phyloP scores from a whole-genome alignment of 2,113 vertebrate genomes.

The Campylomormyrus numenius region DNA sequence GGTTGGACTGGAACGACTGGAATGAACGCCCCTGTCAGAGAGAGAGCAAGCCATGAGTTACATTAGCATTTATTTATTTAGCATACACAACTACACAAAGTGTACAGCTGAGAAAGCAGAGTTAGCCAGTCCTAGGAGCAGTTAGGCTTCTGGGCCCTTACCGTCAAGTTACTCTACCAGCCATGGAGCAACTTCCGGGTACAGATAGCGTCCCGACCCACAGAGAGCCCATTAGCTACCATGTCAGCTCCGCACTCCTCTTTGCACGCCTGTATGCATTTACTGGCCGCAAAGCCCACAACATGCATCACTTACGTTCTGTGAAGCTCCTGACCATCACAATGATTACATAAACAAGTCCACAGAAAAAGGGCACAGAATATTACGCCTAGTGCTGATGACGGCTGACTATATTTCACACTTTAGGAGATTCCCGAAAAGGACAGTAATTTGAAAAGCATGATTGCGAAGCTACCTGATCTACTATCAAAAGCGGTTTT shows the following conservation, averaged over 20 bases:
- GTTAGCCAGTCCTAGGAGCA: neutral
- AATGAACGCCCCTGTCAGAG: slow-evolving; percentile 80
- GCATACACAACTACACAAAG: neutral
- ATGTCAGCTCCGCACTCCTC: neutral
- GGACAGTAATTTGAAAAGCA: neutral
- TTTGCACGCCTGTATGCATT: neutral
- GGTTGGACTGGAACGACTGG: slow-evolving; percentile 93
- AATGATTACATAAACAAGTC: neutral
- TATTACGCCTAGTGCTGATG: neutral
- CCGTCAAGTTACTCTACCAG: neutral
- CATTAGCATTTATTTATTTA: neutral
- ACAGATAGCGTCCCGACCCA: neutral
- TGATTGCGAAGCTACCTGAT: neutral
- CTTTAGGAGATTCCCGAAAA: neutral
- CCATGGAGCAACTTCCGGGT: neutral
- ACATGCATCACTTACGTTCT: neutral
- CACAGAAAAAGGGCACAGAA: neutral
- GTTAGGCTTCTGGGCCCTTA: neutral
- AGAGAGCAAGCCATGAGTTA: neutral
- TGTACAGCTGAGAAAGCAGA: neutral
- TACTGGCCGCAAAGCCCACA: neutral
- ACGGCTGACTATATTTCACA: neutral
- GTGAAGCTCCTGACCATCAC: neutral
- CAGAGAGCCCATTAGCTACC: neutral
- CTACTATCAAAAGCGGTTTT: neutral